Base-by-base conservation (phyloP, 2,113 vertebrate species). In the Epinephelus cyanopodus region DNA sequence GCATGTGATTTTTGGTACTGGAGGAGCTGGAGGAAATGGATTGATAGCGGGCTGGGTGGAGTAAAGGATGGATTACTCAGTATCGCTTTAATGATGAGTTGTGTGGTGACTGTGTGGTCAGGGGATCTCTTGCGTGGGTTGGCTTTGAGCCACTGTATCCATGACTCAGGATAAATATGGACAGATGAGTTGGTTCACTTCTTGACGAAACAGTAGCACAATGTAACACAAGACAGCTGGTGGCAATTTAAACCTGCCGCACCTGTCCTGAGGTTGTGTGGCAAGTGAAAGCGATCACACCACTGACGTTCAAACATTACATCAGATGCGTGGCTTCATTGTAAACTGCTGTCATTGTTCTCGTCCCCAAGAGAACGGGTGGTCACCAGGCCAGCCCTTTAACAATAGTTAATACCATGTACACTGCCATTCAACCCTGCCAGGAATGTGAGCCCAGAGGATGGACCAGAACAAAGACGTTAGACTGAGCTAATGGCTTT, bases 251-350 rank as follows among this genome's bases (percentile, higher is more conserved):
- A 64, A 74, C 56, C 47, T 60, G 81, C 68, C 6, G 0, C 54
- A 60, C 84, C 81, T 25, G 70, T 64, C 50, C 54, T 64, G 23
- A 48, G 53, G 33, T 82, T 67, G 23, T 7, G 1, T 47, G 74
- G 72, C 78, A 23, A 80, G 76, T 85, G 85, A 89, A 90, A 90
- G 77, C 58, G 79, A 89, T 86, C 53, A 2, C 4, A 29, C 73
- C 56, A 25, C 66, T 71, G 64, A 81, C 19, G 57, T 61, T 70
- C 61, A 81, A 74, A 50, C 76, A 42, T 90, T 83, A 87, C 87
- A 86, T 93, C 91, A 92, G 83, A 87, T 77, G 42, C 68, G 54
- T 45, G 56, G 27, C 77, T 83, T 81, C 57, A 78, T 84, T 93
- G 78, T 89, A 29, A 85, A 78, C 75, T 60, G 53, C 39, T 67